Percentiles rank a stretch among this genome's conserved stretches.
Evolutionary conservation across 2,113 vertebrate species (phyloP).

Genomic region (Lagopus muta): DNA sequence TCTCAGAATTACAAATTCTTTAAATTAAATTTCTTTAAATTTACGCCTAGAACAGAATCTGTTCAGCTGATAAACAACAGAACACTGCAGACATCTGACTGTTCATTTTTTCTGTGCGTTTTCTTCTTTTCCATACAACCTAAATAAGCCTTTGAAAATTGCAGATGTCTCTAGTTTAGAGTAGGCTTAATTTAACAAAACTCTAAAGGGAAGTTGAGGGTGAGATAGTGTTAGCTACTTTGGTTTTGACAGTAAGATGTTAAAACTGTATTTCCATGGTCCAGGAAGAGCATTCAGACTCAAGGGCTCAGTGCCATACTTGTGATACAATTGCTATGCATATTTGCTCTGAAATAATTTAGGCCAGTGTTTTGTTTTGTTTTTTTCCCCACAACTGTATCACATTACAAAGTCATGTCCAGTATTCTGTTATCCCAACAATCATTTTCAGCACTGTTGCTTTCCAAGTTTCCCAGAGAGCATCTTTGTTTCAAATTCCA

Average conservation of each 20-base stretch:
- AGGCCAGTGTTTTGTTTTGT: neutral
- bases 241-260: neutral
- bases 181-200: neutral
- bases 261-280: neutral
- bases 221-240: neutral
- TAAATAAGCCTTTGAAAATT: neutral
- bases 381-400: neutral
- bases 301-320: neutral
- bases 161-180: neutral
- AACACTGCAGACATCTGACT: neutral
- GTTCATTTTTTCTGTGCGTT: neutral
- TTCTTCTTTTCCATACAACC: neutral
- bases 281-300: neutral
- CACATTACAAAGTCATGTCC: constrained; percentile 9
- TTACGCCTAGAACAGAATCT: neutral
- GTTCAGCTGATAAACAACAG: neutral
- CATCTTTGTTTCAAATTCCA: constrained; percentile 23
- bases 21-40: neutral
- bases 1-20: neutral
- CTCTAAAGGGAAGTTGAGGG: neutral
- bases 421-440: neutral
- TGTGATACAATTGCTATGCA: neutral
- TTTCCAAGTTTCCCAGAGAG: constrained; percentile 40
- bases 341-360: constrained; percentile 13
- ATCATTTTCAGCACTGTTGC: neutral